These are phyloP conservation scores for Takifugu ocellatus DNA, from an alignment of 2,797 vertebrate genomes.

Conservation along the genomic window DNA sequence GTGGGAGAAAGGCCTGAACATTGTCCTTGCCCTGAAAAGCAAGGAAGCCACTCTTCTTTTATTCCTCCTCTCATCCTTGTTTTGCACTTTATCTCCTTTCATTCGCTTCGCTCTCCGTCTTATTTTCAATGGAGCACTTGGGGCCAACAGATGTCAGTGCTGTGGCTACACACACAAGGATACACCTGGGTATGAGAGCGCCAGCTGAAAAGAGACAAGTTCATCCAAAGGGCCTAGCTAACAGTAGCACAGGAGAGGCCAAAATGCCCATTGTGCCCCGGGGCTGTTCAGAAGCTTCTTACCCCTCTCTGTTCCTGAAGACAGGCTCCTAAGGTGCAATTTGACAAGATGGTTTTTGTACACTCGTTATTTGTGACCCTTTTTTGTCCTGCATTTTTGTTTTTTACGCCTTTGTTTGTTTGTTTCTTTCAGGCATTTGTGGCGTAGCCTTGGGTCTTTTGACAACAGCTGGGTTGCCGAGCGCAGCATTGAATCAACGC, in stretches of 20 bases:
- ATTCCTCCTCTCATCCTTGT: slow-evolving; percentile 71
- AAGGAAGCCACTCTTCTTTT: slow-evolving; percentile 75
- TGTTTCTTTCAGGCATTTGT: slow-evolving; percentile 66
- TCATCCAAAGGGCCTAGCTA: slow-evolving; percentile 72
- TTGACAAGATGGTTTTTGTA: slow-evolving; percentile 70
- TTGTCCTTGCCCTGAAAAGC: slow-evolving; percentile 76
- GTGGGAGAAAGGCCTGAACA: slow-evolving; percentile 73
- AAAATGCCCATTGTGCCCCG: slow-evolving; percentile 59
- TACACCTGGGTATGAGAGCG: slow-evolving; percentile 75
- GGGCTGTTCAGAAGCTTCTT: slow-evolving; percentile 63
- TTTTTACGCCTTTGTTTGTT: slow-evolving; percentile 74
- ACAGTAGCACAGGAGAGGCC: slow-evolving; percentile 72
- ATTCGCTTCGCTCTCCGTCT: slow-evolving; percentile 65
- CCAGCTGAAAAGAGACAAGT: slow-evolving; percentile 72
- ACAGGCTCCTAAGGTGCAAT: slow-evolving; percentile 73
- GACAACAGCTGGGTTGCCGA: slow-evolving; percentile 70
- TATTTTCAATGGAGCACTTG: slow-evolving; percentile 75
- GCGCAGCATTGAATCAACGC: slow-evolving; percentile 66
- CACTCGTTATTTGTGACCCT: slow-evolving; percentile 72
- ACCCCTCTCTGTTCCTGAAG: slow-evolving; percentile 61
- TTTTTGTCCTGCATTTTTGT: slow-evolving; percentile 71
- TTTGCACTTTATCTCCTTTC: slow-evolving; percentile 76
- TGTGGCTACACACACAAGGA: slow-evolving; percentile 59
- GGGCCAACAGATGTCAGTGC: slow-evolving; percentile 71
- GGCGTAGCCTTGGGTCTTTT: slow-evolving; percentile 66